Percentiles rank a stretch among this genome's conserved stretches.
Evolutionary conservation across 2,797 vertebrate genomes (phyloP).

Genomic region (Phoxinus dragarum): DNA sequence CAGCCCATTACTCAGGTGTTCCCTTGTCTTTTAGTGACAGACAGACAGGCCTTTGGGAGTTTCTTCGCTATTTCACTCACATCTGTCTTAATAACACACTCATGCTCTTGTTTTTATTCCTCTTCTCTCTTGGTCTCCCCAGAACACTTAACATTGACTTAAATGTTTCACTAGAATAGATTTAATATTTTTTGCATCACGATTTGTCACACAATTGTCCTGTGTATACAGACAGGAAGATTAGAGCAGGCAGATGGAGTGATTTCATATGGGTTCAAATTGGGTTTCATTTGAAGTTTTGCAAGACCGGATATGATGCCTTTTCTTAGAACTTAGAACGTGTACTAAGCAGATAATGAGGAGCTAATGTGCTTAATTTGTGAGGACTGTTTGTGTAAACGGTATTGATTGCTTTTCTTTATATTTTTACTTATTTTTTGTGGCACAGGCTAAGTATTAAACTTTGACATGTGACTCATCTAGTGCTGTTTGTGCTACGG

Average conservation of each 20-base stretch:
- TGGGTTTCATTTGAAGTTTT: slow-evolving; percentile 2
- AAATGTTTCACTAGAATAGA: slow-evolving; percentile 3
- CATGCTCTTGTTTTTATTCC: slow-evolving; percentile 7
- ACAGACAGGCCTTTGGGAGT: slow-evolving; percentile 37
- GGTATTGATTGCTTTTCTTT: slow-evolving; percentile 4
- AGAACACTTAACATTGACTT: slow-evolving; percentile 16
- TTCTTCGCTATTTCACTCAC: slow-evolving; percentile 16
- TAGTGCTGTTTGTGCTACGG: not conserved
- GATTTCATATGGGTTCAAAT: not conserved
- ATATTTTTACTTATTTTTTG: not conserved
- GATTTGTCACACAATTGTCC: slow-evolving; percentile 17
- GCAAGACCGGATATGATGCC: not conserved
- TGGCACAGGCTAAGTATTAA: not conserved
- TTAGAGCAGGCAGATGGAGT: not conserved
- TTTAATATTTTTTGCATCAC: slow-evolving; percentile 21
- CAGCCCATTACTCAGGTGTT: slow-evolving; percentile 49
- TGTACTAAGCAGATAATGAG: slow-evolving; percentile 27
- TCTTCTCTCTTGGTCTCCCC: not conserved
- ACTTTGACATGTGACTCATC: not conserved
- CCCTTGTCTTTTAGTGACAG: slow-evolving; percentile 35
- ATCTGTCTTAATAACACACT: slow-evolving; percentile 34
- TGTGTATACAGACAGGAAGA: not conserved
- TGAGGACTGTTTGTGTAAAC: not conserved
- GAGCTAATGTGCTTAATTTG: not conserved
- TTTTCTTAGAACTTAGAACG: not conserved